A percentile compares a stretch with the other conserved stretches of the same genome.
These are phyloP conservation scores for Eulacestoma nigropectus DNA, from an alignment of 2,113 vertebrate genomes.

Conservation along the genomic window DNA sequence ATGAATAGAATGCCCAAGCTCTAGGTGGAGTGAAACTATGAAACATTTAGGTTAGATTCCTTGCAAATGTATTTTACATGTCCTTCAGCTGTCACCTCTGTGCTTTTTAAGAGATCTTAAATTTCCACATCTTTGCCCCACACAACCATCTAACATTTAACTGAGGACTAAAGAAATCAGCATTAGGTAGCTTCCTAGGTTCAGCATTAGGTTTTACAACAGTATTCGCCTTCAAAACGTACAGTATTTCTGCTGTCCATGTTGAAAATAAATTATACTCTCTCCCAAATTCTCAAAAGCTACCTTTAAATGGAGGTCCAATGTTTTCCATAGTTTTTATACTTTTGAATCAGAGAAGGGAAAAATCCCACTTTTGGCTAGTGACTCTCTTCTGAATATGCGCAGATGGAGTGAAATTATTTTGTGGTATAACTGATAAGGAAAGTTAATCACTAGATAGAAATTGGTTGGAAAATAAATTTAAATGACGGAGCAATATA, in stretches of 20 bases:
- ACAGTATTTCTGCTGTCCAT: neutral
- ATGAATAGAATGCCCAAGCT: neutral
- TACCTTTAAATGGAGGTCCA: neutral
- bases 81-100: neutral
- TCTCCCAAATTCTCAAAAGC: neutral
- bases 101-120: neutral
- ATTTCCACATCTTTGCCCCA: neutral
- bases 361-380: neutral
- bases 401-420: constrained; percentile 44
- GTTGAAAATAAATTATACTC: neutral
- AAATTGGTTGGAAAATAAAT: constrained; percentile 56
- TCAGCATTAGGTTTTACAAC: neutral
- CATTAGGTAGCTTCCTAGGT: neutral
- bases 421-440: constrained; percentile 37
- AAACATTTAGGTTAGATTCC: neutral
- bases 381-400: neutral
- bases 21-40: neutral
- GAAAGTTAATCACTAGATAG: constrained; percentile 47
- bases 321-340: neutral
- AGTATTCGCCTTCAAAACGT: neutral
- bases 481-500: constrained; percentile 45
- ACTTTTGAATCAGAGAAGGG: neutral
- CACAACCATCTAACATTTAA: neutral
- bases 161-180: neutral
- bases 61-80: neutral